These are phyloP conservation scores for Agrilus cyanescens DNA, from an alignment of 2,888 invertebrate genomes.

Conservation along the genomic window DNA sequence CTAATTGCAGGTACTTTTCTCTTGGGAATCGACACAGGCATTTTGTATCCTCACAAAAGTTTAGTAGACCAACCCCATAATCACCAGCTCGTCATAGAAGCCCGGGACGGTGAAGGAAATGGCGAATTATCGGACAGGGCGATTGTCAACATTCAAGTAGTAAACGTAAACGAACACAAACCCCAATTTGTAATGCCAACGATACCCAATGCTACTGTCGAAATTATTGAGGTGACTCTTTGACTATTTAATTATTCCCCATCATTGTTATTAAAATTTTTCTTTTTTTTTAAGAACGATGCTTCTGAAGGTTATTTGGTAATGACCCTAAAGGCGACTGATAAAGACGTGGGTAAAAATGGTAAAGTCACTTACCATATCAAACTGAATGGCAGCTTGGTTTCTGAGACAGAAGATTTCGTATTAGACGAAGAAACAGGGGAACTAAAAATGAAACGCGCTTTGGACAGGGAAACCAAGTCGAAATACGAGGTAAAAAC, in stretches of 20 bases:
- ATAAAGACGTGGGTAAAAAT: slow-evolving; percentile 72
- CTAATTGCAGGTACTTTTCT: slow-evolving; percentile 53
- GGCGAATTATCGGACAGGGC: slow-evolving; percentile 56
- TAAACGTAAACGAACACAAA: slow-evolving; percentile 70
- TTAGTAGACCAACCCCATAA: slow-evolving; percentile 50
- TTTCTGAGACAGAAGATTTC: slow-evolving; percentile 74
- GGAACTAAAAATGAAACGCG: slow-evolving; percentile 66
- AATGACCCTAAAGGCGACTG: slow-evolving; percentile 70
- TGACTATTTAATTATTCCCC: not conserved
- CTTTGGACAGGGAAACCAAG: slow-evolving; percentile 65
- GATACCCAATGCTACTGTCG: slow-evolving; percentile 60
- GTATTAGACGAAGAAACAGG: slow-evolving; percentile 66
- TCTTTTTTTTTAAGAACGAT: slow-evolving; percentile 48
- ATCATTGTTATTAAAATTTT: not conserved
- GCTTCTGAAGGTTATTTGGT: slow-evolving; percentile 65
- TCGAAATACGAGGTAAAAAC: slow-evolving; percentile 47
- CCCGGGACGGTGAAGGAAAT: slow-evolving; percentile 59
- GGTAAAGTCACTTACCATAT: slow-evolving; percentile 75
- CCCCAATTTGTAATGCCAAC: slow-evolving; percentile 73
- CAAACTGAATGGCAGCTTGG: slow-evolving; percentile 53
- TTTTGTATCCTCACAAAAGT: slow-evolving; percentile 65
- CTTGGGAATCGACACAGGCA: slow-evolving; percentile 65
- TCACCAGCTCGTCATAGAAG: slow-evolving; percentile 46
- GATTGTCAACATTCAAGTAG: slow-evolving; percentile 61
- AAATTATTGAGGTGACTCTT: slow-evolving; percentile 57